Percentiles rank a stretch among this genome's conserved stretches.
Evolutionary conservation across 2,797 vertebrate genomes (phyloP).

Genomic region (Sternotherus odoratus): DNA sequence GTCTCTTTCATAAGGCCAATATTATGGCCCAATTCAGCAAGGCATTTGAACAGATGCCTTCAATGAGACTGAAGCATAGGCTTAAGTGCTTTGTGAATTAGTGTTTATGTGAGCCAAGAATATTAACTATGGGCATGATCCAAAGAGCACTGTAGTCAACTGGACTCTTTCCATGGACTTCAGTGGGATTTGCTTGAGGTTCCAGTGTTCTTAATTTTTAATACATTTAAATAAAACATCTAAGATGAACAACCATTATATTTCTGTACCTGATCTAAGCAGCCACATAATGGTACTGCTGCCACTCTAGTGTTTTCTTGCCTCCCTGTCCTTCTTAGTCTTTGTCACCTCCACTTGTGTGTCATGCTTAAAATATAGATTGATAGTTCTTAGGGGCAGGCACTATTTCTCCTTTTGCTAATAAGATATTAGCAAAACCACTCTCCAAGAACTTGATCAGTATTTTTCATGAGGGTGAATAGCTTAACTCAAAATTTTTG

Average conservation of each 20-base stretch:
- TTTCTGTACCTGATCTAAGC: neutral
- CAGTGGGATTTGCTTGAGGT: slow-evolving; percentile 9
- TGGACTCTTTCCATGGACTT: neutral
- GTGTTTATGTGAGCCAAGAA: neutral
- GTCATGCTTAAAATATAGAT: neutral
- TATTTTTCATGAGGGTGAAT: neutral
- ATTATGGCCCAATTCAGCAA: neutral
- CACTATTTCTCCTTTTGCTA: neutral
- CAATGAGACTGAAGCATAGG: neutral
- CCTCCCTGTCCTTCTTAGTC: neutral
- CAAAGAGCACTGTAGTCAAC: neutral
- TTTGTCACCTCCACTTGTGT: neutral
- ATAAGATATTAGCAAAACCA: neutral
- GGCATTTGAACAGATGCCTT: neutral
- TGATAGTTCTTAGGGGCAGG: neutral
- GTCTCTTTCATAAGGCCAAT: neutral
- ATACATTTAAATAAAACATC: neutral
- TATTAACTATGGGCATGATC: slow-evolving; percentile 19
- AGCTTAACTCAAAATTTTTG: neutral
- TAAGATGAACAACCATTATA: neutral
- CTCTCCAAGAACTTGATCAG: neutral
- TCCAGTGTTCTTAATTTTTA: neutral
- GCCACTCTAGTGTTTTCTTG: neutral
- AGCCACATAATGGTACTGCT: neutral
- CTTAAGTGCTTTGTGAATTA: neutral